Evolutionary conservation across 2,888 invertebrate species (phyloP), one percentile per base, ranked within the genome.

Genomic region (Julus scandinavius): DNA sequence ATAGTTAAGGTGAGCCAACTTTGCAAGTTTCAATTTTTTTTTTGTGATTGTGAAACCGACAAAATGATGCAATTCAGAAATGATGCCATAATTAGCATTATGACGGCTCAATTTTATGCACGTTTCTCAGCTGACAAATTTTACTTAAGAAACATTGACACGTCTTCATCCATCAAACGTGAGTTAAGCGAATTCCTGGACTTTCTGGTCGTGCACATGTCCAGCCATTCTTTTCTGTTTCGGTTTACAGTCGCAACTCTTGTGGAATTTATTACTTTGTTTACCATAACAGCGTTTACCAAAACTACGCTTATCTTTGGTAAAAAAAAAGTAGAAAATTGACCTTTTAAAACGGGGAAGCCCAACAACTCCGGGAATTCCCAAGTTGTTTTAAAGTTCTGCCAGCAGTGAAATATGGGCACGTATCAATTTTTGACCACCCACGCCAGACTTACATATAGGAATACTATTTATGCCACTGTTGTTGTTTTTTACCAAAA

Each of bases 1-100:
- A 87, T 49, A 13, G 50, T 85, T 85, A 85, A 85, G 85, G 85
- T 85, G 49, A 85, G 72, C 29, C 29, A n/a, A 63, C 4, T n/a
- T 63, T 3, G n/a, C 17, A 17, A n/a, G n/a, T 63, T 17, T 63
- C 54, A 54, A 58, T n/a, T 58, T 17, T 58, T 58, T 58, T 58
- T n/a, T 58, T n/a, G 4, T 29, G 49, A 29, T 11, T 72, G 7
- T 2, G 4, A 72, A 72, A 72, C 29, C 29, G 29, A 20, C 72
- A 29, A 20, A 17, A 29, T 29, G n/a, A 63, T 3, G 20, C 20
- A 63, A 4, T n/a, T 4, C 63, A 63, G 6, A 20, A n/a, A 63
- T 63, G 63, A 63, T 15, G 72, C 72, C 72, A 72, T 72, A 58
- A 72, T 72, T 58, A 72, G 72, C 29, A 2, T 20, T 72, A 4